These are phyloP conservation scores for Paraplagusia blochii DNA, from an alignment of 2,113 vertebrate genomes.

Conservation along the genomic window DNA sequence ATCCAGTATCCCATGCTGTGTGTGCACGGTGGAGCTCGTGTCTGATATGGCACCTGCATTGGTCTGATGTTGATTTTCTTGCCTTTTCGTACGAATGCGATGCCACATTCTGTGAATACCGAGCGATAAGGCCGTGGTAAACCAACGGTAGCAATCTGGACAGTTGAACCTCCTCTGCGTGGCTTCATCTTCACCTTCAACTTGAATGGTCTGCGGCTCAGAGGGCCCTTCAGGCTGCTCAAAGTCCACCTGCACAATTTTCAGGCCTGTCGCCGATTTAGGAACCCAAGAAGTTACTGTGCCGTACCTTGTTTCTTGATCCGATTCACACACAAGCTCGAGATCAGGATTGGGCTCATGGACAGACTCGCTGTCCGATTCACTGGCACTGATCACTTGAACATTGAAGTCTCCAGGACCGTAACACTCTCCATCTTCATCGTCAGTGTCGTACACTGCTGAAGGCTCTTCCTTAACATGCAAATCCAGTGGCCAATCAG, in stretches of 20 bases:
- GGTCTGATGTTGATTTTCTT: conserved; percentile 56
- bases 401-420: conserved; percentile 66
- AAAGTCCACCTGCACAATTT: conserved; percentile 72
- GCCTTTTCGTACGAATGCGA: conserved; percentile 56
- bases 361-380: conserved; percentile 57
- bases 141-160: conserved; percentile 70
- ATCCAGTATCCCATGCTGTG: conserved; percentile 43
- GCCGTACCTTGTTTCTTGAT: conserved; percentile 63
- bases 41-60: conserved; percentile 47
- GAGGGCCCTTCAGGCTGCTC: conserved; percentile 32
- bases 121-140: conserved; percentile 64
- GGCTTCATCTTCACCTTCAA: conserved; percentile 2
- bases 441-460: conserved; percentile 25
- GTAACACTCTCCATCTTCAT: conserved; percentile 53
- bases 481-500: conserved; percentile 16
- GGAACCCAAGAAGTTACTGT: conserved; percentile 20
- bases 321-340: conserved; percentile 71
- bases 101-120: conserved; percentile 76
- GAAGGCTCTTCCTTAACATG: conserved; percentile 22
- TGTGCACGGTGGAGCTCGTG: conserved; percentile 47
- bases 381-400: conserved; percentile 67
- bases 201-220: neutral
- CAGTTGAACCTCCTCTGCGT: conserved; percentile 55
- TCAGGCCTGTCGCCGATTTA: conserved; percentile 67
- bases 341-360: conserved; percentile 66